Evolutionary conservation across 2,113 vertebrate species (phyloP).

Genomic region (Chaetura pelagica): DNA sequence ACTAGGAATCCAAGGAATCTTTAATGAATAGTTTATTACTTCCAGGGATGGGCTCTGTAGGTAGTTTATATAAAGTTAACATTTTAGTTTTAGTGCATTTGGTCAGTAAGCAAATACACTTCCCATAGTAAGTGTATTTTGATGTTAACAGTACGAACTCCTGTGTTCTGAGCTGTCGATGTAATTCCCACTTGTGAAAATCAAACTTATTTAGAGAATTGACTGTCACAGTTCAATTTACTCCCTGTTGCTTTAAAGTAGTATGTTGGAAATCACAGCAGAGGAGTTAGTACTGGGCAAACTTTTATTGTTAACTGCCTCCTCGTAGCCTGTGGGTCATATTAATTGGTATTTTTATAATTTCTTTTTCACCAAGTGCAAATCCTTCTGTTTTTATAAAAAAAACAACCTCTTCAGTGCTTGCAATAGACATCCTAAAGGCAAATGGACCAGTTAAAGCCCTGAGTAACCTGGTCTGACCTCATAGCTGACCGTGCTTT

Average conservation of each 20-base stretch:
- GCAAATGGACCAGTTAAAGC: background rate
- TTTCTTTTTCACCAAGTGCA: background rate
- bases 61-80: background rate
- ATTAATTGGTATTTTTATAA: background rate
- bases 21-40: background rate
- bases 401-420: background rate
- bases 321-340: background rate
- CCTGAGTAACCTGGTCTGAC: background rate
- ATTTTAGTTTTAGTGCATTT: background rate
- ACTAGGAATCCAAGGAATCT: conserved; percentile 21
- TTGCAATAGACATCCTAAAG: background rate
- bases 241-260: background rate
- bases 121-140: background rate
- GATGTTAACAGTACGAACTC: background rate
- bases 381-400: background rate
- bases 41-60: conserved; percentile 1
- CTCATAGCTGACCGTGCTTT: background rate
- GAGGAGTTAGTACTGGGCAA: background rate
- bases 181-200: background rate
- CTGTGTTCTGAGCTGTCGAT: background rate
- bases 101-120: background rate
- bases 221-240: background rate
- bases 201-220: background rate
- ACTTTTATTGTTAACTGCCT: background rate
- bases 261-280: background rate